These are phyloP conservation scores for Corythornis vintsioides DNA, from an alignment of 2,113 vertebrate genomes.

Conservation along the genomic window DNA sequence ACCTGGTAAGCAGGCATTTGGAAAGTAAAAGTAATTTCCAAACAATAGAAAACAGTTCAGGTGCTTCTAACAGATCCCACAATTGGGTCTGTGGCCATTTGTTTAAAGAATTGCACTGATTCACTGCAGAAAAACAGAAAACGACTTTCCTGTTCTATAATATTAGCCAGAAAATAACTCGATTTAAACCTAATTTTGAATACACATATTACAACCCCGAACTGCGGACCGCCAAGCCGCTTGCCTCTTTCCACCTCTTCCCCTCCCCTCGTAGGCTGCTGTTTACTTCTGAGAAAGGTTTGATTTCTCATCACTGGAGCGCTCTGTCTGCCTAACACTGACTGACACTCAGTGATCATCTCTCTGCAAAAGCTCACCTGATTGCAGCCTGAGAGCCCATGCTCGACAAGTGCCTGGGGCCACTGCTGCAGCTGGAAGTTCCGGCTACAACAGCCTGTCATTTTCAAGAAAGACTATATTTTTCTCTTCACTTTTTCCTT, in stretches of 20 bases:
- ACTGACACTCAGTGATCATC: neutral
- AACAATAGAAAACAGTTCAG: neutral
- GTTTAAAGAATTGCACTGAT: neutral
- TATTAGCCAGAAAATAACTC: fast-evolving
- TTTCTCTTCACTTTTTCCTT: neutral
- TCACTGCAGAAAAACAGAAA: neutral
- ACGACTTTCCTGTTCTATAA: neutral
- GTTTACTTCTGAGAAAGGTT: neutral
- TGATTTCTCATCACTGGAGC: neutral
- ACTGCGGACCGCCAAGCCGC: neutral
- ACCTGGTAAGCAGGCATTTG: no score
- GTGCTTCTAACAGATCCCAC: neutral
- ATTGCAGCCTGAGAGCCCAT: neutral
- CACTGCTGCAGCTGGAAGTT: neutral
- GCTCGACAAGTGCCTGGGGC: neutral
- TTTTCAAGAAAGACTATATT: neutral
- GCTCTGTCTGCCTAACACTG: neutral
- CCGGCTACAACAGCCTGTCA: neutral
- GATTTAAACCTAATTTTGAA: neutral
- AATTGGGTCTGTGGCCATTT: neutral
- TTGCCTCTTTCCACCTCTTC: neutral
- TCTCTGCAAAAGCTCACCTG: neutral
- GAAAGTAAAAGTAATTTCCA: neutral
- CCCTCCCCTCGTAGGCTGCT: neutral
- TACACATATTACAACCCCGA: neutral